phyloP scores from a whole-genome alignment of 2,113 vertebrate species.

The Elanus axillaris region DNA sequence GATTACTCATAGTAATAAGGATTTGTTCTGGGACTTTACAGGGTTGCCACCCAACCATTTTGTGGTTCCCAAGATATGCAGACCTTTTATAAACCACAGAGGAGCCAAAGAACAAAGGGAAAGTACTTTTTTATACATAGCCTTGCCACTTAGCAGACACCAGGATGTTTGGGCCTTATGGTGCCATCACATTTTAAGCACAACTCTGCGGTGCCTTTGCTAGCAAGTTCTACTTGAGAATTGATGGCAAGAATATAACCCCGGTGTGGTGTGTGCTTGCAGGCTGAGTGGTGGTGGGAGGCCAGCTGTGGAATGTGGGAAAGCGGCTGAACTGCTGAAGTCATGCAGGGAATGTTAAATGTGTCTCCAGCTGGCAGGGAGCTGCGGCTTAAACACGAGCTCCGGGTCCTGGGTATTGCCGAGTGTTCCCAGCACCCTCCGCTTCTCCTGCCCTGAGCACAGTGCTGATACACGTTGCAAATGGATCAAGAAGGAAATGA shows the following conservation, averaged over 20 bases:
- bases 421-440: background rate
- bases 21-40: conserved; percentile 33
- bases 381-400: conserved; percentile 4
- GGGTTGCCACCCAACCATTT: conserved; percentile 50
- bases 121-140: background rate
- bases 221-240: conserved; percentile 26
- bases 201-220: background rate
- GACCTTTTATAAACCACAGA: background rate
- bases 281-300: conserved; percentile 50
- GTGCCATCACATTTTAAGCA: background rate
- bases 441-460: background rate
- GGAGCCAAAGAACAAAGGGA: background rate
- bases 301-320: conserved; percentile 69
- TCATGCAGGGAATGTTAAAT: conserved; percentile 69
- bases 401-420: background rate
- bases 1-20: conserved; percentile 34
- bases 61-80: conserved; percentile 31
- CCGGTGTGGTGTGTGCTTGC: background rate
- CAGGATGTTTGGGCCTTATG: background rate
- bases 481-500: background rate
- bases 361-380: conserved; percentile 66
- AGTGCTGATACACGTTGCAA: background rate
- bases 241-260: conserved; percentile 38
- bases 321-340: conserved; percentile 59
- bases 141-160: background rate